These are phyloP conservation scores for Nesogale talazaci DNA, from an alignment of 2,113 vertebrate genomes.

Conservation along the genomic window DNA sequence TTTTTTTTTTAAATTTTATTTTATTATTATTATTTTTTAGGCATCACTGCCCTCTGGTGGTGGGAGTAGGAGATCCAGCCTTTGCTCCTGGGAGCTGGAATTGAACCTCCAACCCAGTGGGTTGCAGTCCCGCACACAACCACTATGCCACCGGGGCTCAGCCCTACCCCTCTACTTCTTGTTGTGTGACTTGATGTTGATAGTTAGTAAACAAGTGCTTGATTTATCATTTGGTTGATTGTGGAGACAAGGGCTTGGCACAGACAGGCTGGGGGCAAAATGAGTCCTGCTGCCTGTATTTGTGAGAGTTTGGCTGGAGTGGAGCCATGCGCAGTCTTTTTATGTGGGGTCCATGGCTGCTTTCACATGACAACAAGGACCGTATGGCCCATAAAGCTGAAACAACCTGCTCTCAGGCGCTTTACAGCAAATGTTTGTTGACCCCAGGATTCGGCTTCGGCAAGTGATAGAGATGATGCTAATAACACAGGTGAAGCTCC, in stretches of 20 bases:
- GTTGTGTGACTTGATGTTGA: neutral
- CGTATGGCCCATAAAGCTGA: neutral
- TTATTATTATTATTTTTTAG: too few relatives aligned
- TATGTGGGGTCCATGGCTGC: neutral
- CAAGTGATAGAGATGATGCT: neutral
- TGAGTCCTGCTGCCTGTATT: neutral
- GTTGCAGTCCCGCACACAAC: too few relatives aligned
- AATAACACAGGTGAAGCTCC: constrained; percentile 4
- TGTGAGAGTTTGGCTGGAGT: constrained; percentile 7
- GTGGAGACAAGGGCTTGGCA: constrained; percentile 41
- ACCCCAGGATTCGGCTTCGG: constrained; percentile 4
- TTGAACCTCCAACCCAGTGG: too few relatives aligned
- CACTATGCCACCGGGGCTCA: too few relatives aligned
- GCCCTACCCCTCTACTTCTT: too few relatives aligned
- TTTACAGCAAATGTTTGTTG: neutral
- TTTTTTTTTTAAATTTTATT: too few relatives aligned
- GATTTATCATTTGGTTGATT: constrained; percentile 24
- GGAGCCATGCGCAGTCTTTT: neutral
- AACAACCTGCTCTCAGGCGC: neutral
- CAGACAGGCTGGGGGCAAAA: neutral
- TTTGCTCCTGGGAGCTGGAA: too few relatives aligned
- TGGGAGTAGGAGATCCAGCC: too few relatives aligned
- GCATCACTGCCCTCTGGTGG: too few relatives aligned
- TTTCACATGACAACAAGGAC: neutral
- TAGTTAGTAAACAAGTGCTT: constrained; percentile 5